A percentile compares a stretch with the other conserved stretches of the same genome.
Conservation (phyloP, 1,140 invertebrate species). For the Lethrus apterus region DNA sequence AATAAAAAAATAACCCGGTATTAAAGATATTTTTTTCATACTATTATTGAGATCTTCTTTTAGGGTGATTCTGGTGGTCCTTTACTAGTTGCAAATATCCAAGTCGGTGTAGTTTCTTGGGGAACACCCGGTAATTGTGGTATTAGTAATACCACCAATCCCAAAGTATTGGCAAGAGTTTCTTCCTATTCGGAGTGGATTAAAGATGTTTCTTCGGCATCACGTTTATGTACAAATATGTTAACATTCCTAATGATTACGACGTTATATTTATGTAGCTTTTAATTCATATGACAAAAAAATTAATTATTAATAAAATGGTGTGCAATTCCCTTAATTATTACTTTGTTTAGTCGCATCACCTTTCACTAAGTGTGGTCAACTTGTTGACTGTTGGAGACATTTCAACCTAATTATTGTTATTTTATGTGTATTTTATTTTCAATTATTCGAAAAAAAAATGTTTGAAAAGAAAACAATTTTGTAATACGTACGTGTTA, state of each 20-base stretch:
- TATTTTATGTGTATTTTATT: too few species aligned
- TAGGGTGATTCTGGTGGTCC: constrained; percentile 19
- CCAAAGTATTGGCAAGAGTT: constrained; percentile 17
- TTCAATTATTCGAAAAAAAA: too few species aligned
- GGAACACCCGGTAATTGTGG: constrained; percentile 17
- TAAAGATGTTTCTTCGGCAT: constrained; percentile 4
- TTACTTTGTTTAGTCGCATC: too few species aligned
- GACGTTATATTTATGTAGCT: background rate
- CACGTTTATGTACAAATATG: background rate
- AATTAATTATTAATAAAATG: background rate
- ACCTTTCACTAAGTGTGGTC: too few species aligned
- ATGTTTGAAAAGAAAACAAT: too few species aligned
- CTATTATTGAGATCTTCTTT: background rate
- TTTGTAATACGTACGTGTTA: too few species aligned
- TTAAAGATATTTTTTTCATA: background rate
- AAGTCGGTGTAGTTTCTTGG: constrained; percentile 15
- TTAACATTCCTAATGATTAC: background rate
- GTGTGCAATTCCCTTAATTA: too few species aligned
- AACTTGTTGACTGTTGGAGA: too few species aligned
- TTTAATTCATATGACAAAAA: background rate
- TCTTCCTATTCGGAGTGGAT: constrained; percentile 15
- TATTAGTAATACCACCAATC: constrained; percentile 15
- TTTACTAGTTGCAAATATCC: constrained; percentile 13
- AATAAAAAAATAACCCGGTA: too few species aligned
- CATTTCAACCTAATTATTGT: too few species aligned